Base-by-base conservation (phyloP, 2,888 invertebrate species). In the Drosophila parthenogenetica region DNA sequence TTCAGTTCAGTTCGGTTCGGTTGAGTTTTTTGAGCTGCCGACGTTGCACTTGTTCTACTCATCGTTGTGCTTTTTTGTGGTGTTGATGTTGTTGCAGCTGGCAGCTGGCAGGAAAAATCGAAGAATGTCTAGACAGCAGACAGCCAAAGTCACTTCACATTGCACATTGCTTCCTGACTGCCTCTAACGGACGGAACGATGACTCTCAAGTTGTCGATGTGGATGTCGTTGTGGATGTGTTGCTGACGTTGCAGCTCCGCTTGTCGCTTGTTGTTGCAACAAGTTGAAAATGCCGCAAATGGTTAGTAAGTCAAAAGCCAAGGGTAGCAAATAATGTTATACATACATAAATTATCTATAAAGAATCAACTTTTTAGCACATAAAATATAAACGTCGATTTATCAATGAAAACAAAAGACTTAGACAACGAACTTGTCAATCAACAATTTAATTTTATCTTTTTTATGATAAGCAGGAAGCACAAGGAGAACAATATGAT, bases 111-210 rank as follows among this genome's bases (percentile, higher is more conserved):
- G 83, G 76, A 84, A 77, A 86, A 83, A 87, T 81, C 87, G 78
- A 84, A 87, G 86, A 84, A 85, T 87, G 82, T 89, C 82, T 82
- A 82, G 82, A 82, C 82, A 87, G 74, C 82, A 89, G 89, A 82
- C 82, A 82, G 88, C 89, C 81, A 87, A 83, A 82, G 84, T 89
- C 82, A 89, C 88, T 83, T 83, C 86, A 83, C 57, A 75, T 87
- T 87, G 88, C 88, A 87, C 88, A 85, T 88, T 89, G 89, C 86
- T 84, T 89, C 89, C 89, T 89, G 83, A 84, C 83, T 77, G 43
- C 22, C 42, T 49, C 62, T 59, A 76, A 59, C 80, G 76, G 79
- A 62, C 74, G 29, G 29, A 73, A 45, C 69, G 66, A 55, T 77
- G 66, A 66, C 45, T 62, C 60, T 73, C 58, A 57, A 57, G 62